These are phyloP conservation scores for Spisula subtruncata DNA, from an alignment of 2,888 invertebrate species.

Conservation along the genomic window DNA sequence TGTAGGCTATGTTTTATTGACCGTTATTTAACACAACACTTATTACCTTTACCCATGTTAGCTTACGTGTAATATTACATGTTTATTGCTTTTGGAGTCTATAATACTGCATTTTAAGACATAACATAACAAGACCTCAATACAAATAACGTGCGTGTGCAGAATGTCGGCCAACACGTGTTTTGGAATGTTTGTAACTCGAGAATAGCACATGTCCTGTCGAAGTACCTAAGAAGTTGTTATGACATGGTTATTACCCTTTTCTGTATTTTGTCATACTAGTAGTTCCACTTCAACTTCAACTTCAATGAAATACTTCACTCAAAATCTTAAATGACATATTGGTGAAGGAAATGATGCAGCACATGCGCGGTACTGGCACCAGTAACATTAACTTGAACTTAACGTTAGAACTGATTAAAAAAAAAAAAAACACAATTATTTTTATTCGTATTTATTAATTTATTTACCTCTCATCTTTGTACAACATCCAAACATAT, in stretches of 20 bases:
- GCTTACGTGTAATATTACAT: neutral
- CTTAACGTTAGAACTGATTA: no score
- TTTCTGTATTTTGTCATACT: no score
- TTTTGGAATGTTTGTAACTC: neutral
- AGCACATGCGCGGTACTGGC: no score
- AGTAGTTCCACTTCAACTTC: no score
- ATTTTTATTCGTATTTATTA: no score
- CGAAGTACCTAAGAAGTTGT: neutral
- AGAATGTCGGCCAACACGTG: neutral
- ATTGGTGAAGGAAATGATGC: no score
- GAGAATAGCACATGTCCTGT: neutral
- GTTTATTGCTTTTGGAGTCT: constrained; percentile 10
- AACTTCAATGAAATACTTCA: no score
- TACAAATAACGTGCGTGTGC: neutral
- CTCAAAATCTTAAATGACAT: no score
- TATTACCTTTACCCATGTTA: neutral
- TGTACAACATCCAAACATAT: no score
- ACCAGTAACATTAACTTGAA: no score
- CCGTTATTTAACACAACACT: neutral
- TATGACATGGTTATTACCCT: neutral
- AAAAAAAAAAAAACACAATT: no score
- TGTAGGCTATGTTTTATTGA: neutral
- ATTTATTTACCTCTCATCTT: no score
- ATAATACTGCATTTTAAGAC: neutral
- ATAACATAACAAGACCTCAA: neutral